phyloP scores from a whole-genome alignment of 2,113 vertebrate species.

The Pseudorectes ferrugineus region DNA sequence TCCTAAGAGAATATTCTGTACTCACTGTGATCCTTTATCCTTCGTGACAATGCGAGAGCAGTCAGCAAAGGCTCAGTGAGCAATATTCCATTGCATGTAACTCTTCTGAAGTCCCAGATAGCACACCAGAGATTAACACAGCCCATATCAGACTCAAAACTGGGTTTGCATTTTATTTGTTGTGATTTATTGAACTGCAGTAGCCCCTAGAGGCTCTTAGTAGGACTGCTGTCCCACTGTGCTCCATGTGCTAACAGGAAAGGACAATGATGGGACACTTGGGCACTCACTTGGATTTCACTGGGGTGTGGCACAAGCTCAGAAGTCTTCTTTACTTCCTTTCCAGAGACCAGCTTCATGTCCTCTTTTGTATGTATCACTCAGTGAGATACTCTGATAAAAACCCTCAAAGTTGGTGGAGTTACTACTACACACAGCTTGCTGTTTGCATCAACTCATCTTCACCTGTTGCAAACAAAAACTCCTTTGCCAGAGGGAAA shows the following conservation, averaged over 20 bases:
- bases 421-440: background rate
- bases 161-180: background rate
- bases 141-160: background rate
- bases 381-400: background rate
- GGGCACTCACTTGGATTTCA: background rate
- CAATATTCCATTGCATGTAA: background rate
- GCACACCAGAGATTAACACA: background rate
- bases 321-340: background rate
- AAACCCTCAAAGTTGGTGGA: background rate
- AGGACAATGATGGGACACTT: background rate
- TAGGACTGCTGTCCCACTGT: background rate
- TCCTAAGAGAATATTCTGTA: background rate
- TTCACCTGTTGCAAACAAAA: background rate
- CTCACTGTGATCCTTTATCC: background rate
- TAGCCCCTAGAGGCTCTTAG: conserved; percentile 43
- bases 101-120: background rate
- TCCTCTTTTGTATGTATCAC: background rate
- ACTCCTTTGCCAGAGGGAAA: background rate
- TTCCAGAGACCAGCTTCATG: background rate
- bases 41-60: fast-evolving
- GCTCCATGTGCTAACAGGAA: background rate
- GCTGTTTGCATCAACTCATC: background rate
- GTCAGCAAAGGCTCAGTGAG: background rate
- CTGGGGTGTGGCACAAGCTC: background rate
- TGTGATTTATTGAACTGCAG: conserved; percentile 30